phyloP scores from a whole-genome alignment of 2,888 invertebrate genomes.

The Tipula helvola region DNA sequence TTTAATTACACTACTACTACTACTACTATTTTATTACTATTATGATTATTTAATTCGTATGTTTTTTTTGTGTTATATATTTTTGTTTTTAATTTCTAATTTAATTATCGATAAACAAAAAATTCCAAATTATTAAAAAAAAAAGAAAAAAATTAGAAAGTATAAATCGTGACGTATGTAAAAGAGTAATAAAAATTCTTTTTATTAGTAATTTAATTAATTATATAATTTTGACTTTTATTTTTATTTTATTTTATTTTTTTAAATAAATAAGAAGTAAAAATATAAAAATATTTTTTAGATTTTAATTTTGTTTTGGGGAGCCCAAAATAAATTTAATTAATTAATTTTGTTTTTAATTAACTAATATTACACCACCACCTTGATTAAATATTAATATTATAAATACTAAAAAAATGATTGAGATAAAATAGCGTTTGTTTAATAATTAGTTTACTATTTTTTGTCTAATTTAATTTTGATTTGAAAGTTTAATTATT shows the following conservation, averaged over 20 bases:
- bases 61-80: not conserved
- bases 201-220: not conserved
- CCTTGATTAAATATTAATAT: not conserved
- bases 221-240: not conserved
- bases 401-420: not conserved
- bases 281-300: not conserved
- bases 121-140: not conserved
- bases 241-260: not conserved
- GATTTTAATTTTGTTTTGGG: not conserved
- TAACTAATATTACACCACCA: not conserved
- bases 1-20: not conserved
- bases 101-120: not conserved
- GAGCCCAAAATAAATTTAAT: not conserved
- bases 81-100: slow-evolving; percentile 4
- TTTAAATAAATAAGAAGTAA: not conserved
- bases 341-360: not conserved
- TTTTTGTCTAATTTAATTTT: not conserved
- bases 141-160: not conserved
- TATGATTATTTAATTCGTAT: not conserved
- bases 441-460: not conserved
- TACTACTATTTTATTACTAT: not conserved
- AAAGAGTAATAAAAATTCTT: not conserved
- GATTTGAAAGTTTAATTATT: not conserved
- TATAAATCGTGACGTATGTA: not conserved
- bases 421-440: not conserved